Conservation (phyloP, 2,113 vertebrate species). For the Grantiella picta region DNA sequence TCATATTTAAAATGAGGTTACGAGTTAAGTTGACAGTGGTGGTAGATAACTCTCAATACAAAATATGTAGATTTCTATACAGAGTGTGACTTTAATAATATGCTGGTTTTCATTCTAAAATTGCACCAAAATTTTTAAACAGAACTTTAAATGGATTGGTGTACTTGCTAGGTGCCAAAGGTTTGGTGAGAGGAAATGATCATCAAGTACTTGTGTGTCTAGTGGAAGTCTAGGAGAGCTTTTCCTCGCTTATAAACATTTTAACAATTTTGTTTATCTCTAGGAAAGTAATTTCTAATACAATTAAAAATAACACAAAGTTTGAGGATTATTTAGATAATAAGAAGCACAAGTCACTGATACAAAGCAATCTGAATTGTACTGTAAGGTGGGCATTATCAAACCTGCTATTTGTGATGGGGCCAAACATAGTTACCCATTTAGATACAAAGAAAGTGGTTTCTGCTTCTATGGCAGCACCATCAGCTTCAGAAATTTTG, state of each 20-base stretch:
- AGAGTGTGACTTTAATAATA: background rate
- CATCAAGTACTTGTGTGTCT: background rate
- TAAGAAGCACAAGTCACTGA: background rate
- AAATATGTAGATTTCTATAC: background rate
- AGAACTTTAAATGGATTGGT: background rate
- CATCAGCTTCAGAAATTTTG: background rate
- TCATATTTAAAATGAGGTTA: background rate
- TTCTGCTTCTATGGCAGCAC: background rate
- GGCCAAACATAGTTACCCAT: background rate
- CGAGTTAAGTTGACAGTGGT: background rate
- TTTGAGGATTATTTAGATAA: background rate
- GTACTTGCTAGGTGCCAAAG: background rate
- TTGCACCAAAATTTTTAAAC: background rate
- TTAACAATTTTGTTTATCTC: background rate
- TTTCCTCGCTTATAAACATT: background rate
- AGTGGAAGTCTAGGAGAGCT: background rate
- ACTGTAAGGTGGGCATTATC: background rate
- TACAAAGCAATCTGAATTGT: background rate
- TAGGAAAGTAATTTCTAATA: background rate
- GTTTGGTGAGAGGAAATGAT: background rate
- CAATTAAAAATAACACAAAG: background rate
- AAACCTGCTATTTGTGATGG: background rate
- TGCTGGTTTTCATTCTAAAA: background rate
- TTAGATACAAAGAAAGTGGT: background rate
- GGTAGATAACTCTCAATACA: background rate